Percentiles rank a stretch among this genome's conserved stretches.
Evolutionary conservation across 2,113 vertebrate species (phyloP).

Genomic region (Melanerpes aurifrons): DNA sequence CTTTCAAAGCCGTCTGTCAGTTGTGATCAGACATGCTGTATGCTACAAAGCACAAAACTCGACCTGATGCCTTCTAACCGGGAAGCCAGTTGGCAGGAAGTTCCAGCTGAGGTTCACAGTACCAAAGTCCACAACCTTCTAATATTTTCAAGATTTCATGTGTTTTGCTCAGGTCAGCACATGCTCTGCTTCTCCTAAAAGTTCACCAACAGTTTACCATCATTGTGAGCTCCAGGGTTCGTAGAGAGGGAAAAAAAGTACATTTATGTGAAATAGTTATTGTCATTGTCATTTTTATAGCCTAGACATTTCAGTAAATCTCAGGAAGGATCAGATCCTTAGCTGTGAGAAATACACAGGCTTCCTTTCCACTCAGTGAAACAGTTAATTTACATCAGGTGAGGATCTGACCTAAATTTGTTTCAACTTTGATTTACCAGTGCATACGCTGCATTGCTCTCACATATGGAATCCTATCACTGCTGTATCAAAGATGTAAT

Average conservation of each 20-base stretch:
- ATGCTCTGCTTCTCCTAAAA: constrained; percentile 4
- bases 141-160: constrained; percentile 62
- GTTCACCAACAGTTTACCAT: constrained; percentile 43
- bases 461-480: constrained; percentile 52
- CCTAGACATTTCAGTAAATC: neutral
- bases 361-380: neutral
- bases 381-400: constrained; percentile 62
- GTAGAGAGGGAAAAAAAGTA: neutral
- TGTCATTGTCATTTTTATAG: neutral
- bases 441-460: neutral
- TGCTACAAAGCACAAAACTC: constrained; percentile 49
- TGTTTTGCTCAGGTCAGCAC: constrained; percentile 49
- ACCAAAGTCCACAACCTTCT: constrained; percentile 61
- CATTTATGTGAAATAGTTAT: neutral
- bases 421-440: constrained; percentile 21
- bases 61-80: constrained; percentile 45
- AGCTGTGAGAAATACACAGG: neutral
- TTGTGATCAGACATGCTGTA: constrained; percentile 69
- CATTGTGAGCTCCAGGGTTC: neutral
- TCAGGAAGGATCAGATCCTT: neutral
- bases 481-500: constrained; percentile 43
- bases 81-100: constrained; percentile 63
- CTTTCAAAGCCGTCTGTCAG: constrained; percentile 75
- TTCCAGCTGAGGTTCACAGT: constrained; percentile 69
- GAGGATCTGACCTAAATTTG: constrained; percentile 56